Percentiles rank a stretch among this genome's conserved stretches.
These are phyloP conservation scores for Amblyopsis hoosieri DNA, from an alignment of 2,797 vertebrate species.

Conservation along the genomic window DNA sequence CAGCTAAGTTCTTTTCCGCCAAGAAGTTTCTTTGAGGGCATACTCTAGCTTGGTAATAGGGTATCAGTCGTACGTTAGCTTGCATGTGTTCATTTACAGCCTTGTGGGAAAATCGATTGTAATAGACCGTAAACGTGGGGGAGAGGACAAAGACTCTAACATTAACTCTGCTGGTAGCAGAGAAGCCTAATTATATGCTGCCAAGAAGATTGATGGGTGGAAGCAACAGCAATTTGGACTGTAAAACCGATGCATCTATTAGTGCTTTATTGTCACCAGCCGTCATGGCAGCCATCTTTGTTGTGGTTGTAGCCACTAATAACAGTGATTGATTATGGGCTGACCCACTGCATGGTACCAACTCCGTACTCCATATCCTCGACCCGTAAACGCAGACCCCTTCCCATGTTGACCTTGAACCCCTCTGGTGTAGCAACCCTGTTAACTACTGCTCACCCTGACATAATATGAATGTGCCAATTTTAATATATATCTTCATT, in stretches of 20 bases:
- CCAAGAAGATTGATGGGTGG: slow-evolving; percentile 45
- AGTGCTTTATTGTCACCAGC: slow-evolving; percentile 55
- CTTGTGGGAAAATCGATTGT: slow-evolving; percentile 17
- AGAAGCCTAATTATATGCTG: slow-evolving; percentile 37
- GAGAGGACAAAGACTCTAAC: slow-evolving; percentile 26
- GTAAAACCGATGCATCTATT: slow-evolving; percentile 41
- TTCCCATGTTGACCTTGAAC: slow-evolving; percentile 15
- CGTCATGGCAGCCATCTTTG: slow-evolving; percentile 49
- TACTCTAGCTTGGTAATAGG: slow-evolving; percentile 10
- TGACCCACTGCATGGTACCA: slow-evolving; percentile 71
- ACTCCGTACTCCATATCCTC: slow-evolving; percentile 35
- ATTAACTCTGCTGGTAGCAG: slow-evolving; percentile 22
- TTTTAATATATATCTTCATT: slow-evolving; percentile 59
- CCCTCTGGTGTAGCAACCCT: slow-evolving; percentile 63
- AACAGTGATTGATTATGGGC: slow-evolving; percentile 40
- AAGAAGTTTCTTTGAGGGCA: slow-evolving; percentile 15
- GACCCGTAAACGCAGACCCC: slow-evolving; percentile 24
- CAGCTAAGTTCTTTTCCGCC: slow-evolving; percentile 16
- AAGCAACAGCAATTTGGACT: slow-evolving; percentile 35
- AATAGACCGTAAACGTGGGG: slow-evolving; percentile 24
- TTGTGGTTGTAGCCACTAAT: slow-evolving; percentile 52
- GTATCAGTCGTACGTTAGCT: slow-evolving; percentile 14
- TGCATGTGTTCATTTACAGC: slow-evolving; percentile 31
- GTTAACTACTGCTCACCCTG: slow-evolving; percentile 69
- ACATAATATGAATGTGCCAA: slow-evolving; percentile 77